Evolutionary conservation across 2,113 vertebrate species (phyloP).

Genomic region (Lepus europaeus): DNA sequence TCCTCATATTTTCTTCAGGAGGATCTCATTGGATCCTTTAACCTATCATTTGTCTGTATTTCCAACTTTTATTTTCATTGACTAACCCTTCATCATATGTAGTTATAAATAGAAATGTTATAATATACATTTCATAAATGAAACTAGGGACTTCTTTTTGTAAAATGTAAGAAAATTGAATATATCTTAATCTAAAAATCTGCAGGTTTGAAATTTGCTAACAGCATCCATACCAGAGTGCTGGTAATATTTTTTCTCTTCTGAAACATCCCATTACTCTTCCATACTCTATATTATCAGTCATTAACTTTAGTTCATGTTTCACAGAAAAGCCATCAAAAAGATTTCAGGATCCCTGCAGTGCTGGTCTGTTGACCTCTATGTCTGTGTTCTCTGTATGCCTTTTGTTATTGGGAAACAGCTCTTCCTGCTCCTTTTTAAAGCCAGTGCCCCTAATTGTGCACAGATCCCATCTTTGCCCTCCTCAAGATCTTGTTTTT

Average conservation of each 20-base stretch:
- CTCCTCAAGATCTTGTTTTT: background rate
- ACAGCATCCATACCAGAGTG: background rate
- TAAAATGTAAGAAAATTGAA: conserved; percentile 28
- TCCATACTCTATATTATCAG: background rate
- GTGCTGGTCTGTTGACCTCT: background rate
- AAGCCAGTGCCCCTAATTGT: background rate
- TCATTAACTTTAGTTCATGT: background rate
- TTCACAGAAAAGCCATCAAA: background rate
- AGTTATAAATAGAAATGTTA: background rate
- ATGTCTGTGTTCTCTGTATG: background rate
- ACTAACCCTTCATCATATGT: background rate
- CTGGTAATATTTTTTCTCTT: background rate
- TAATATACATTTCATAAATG: background rate
- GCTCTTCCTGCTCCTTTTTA: background rate
- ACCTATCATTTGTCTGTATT: background rate
- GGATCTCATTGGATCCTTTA: background rate
- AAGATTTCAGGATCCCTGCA: background rate
- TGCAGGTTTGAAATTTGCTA: conserved; percentile 5
- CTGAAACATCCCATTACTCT: background rate
- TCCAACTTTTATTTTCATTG: background rate
- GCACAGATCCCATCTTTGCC: background rate
- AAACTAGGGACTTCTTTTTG: background rate
- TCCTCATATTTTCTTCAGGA: background rate
- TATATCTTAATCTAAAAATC: background rate
- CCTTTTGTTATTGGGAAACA: background rate